Conservation (phyloP, 1,140 invertebrate species). For the Drosophila bocki region DNA sequence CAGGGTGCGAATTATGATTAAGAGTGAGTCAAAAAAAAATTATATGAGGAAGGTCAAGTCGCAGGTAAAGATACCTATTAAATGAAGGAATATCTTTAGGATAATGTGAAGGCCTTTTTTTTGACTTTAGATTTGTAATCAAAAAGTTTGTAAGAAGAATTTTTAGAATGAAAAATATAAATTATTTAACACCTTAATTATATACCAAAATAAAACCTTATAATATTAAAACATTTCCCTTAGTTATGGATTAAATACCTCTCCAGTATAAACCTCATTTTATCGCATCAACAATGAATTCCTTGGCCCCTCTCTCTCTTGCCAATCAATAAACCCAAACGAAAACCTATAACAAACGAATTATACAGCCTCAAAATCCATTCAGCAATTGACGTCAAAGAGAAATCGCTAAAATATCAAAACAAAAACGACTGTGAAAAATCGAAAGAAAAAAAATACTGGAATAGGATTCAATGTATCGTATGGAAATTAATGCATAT, state of each 20-base stretch:
- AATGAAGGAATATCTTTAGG: not conserved
- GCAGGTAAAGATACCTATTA: not conserved
- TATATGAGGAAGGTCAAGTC: slow-evolving; percentile 23
- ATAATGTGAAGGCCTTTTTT: not conserved
- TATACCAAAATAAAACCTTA: not conserved
- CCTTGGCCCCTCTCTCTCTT: not conserved
- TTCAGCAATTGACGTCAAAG: slow-evolving; percentile 70
- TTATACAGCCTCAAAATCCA: slow-evolving; percentile 17
- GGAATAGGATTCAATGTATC: slow-evolving; percentile 44
- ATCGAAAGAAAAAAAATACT: slow-evolving; percentile 12
- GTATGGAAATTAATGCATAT: slow-evolving; percentile 73
- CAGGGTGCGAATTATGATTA: slow-evolving; percentile 3
- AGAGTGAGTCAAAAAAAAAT: not conserved
- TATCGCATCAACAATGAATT: not conserved
- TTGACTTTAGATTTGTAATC: not conserved
- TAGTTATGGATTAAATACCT: not conserved
- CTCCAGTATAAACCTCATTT: not conserved
- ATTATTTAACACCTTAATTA: not conserved
- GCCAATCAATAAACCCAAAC: slow-evolving; percentile 8
- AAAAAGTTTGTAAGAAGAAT: not conserved
- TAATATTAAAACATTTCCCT: not conserved
- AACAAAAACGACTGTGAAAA: slow-evolving; percentile 22
- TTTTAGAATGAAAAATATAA: too few relatives aligned
- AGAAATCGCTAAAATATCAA: slow-evolving; percentile 38
- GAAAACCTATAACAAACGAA: slow-evolving; percentile 5